phyloP scores from a whole-genome alignment of 2,888 invertebrate species.

The Ormyrus nitidulus region DNA sequence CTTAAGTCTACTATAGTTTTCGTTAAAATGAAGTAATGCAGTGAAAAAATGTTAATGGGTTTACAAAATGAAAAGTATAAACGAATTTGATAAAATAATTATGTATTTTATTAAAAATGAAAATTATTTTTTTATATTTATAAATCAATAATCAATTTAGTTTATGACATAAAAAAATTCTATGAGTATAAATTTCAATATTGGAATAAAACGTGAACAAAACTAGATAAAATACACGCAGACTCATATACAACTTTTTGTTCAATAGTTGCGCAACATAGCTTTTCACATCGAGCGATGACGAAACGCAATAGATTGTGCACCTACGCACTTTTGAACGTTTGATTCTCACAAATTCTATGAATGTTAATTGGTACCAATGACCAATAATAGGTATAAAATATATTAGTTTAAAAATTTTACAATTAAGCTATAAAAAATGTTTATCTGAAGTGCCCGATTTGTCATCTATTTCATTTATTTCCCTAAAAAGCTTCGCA shows the following conservation, averaged over 20 bases:
- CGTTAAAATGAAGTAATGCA: no score
- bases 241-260: constrained; percentile 21
- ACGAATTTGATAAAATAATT: not conserved
- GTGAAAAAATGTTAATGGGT: not conserved
- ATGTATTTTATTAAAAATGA: not conserved
- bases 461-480: constrained; percentile 26
- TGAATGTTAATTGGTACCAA: constrained; percentile 37
- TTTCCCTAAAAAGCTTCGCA: constrained; percentile 20
- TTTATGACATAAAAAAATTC: no score
- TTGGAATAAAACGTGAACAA: not conserved
- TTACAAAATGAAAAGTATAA: not conserved
- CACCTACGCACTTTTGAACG: not conserved
- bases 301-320: constrained; percentile 12
- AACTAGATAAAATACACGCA: constrained; percentile 18
- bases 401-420: constrained; percentile 47
- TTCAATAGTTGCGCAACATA: constrained; percentile 21
- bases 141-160: no score
- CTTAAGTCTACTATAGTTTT: no score
- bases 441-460: constrained; percentile 11
- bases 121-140: no score
- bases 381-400: constrained; percentile 41
- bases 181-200: no score
- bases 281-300: constrained; percentile 11
- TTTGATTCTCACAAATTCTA: constrained; percentile 10
- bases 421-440: constrained; percentile 50